A percentile compares a stretch with the other conserved stretches of the same genome.
Conservation (phyloP, 2,888 invertebrate species). For the Torymus aiolomorphi region DNA sequence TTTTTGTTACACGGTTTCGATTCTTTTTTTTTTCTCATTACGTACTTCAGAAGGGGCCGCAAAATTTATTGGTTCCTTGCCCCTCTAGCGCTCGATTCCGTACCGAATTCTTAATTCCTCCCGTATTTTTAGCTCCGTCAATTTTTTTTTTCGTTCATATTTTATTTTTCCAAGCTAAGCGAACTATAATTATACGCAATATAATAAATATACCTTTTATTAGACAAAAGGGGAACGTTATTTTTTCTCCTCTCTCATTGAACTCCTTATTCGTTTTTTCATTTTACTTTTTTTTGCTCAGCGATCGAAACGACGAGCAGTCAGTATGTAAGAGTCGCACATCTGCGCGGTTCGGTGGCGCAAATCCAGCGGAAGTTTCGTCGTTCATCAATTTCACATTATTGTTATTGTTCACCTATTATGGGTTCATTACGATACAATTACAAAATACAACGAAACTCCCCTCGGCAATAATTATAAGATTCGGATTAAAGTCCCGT, state of each 20-base stretch:
- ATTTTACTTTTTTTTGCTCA: constrained; percentile 1
- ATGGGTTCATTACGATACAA: constrained; percentile 18
- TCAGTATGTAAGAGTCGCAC: constrained; percentile 39
- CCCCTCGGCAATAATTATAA: constrained; percentile 37
- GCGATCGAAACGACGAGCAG: constrained; percentile 59
- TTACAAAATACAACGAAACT: constrained; percentile 50
- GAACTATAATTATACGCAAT: constrained; percentile 49
- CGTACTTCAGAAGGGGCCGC: constrained; percentile 4
- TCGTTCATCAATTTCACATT: constrained; percentile 23
- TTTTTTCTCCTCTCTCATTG: neutral
- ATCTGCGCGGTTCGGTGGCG: constrained; percentile 16
- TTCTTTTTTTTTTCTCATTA: constrained; percentile 15
- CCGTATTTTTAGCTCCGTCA: constrained; percentile 8
- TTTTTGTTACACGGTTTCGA: neutral
- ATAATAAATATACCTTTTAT: constrained; percentile 47
- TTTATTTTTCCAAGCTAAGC: constrained; percentile 47
- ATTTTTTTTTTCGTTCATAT: neutral
- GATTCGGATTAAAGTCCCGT: constrained; percentile 37
- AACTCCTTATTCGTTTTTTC: too few relatives aligned
- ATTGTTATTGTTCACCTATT: constrained; percentile 19
- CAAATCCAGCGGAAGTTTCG: constrained; percentile 43
- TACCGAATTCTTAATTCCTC: constrained; percentile 27
- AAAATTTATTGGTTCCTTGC: constrained; percentile 40
- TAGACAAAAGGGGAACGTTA: constrained; percentile 26
- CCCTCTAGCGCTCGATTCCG: constrained; percentile 15